Conservation (phyloP, 1,140 invertebrate genomes). For the Cyclargus thomasi region DNA sequence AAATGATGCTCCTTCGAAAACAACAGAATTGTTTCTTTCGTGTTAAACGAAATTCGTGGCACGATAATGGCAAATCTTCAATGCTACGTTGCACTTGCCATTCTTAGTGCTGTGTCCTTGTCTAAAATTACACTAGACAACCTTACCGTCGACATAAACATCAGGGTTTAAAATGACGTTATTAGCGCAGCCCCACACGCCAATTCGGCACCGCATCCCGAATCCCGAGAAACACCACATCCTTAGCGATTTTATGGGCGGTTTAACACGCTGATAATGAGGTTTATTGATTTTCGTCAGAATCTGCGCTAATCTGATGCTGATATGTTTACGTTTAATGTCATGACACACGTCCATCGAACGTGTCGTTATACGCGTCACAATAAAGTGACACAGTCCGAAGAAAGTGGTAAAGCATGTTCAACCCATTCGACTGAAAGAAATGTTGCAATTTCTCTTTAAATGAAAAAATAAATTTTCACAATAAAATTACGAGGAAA, state of each 20-base stretch:
- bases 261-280: constrained; percentile 34
- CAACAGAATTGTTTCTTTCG: too few species aligned
- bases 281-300: constrained; percentile 45
- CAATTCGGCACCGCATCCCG: neutral
- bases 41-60: neutral
- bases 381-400: neutral
- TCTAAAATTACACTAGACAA: constrained; percentile 14
- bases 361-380: neutral
- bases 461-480: neutral
- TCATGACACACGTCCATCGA: too few species aligned
- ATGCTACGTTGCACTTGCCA: neutral
- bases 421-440: neutral
- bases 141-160: constrained; percentile 5
- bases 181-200: neutral
- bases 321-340: neutral
- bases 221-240: constrained; percentile 34
- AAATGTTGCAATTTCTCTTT: neutral
- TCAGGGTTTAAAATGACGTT: neutral
- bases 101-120: neutral
- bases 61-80: neutral
- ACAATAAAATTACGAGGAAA: neutral
- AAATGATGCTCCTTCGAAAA: too few species aligned
- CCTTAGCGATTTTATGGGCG: constrained; percentile 27
- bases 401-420: neutral
- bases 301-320: neutral